phyloP scores from a whole-genome alignment of 2,888 invertebrate species.

The Entomobrya multifasciata region DNA sequence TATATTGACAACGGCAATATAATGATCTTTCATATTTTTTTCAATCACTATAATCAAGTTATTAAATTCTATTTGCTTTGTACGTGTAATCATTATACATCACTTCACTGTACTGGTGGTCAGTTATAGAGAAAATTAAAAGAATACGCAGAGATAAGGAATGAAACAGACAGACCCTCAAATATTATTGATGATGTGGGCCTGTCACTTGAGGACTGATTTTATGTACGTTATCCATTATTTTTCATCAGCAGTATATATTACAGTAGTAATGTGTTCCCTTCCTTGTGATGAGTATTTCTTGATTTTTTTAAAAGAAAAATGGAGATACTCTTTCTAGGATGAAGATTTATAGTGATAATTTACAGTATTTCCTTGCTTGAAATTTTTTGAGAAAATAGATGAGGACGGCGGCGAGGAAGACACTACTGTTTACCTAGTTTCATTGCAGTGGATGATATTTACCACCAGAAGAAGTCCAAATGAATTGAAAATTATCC shows the following conservation, averaged over 20 bases:
- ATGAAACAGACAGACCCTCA: no score
- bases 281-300: not conserved
- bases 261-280: not conserved
- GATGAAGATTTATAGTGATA: no score
- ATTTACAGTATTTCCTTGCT: no score
- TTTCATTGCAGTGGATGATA: slow-evolving; percentile 22
- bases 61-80: not conserved
- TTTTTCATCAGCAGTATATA: not conserved
- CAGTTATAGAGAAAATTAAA: no score
- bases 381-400: no score
- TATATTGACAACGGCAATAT: slow-evolving; percentile 53
- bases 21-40: slow-evolving; percentile 44
- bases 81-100: no score
- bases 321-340: no score
- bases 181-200: no score
- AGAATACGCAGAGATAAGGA: no score
- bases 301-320: not conserved
- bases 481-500: slow-evolving; percentile 40
- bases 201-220: not conserved
- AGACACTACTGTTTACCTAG: slow-evolving; percentile 22
- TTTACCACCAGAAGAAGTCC: slow-evolving; percentile 6
- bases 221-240: not conserved
- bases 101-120: no score
- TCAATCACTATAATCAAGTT: slow-evolving; percentile 50
- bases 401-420: slow-evolving; percentile 26